Conservation (phyloP, 1,140 invertebrate species). For the Drosophila eugracilis region DNA sequence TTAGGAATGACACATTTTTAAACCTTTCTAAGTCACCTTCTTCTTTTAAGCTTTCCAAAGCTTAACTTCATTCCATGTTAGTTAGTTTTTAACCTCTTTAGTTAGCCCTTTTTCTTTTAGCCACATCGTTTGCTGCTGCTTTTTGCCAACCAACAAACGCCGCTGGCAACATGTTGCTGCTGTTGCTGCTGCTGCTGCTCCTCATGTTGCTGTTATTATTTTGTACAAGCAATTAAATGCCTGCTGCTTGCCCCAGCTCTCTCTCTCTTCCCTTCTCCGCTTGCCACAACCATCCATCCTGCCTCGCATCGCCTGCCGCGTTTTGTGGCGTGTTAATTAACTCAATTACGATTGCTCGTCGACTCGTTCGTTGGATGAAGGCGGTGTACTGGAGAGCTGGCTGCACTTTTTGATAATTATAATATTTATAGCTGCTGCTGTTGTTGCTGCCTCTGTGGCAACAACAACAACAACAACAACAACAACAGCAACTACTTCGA, state of each 20-base stretch:
- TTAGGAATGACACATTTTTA: no score
- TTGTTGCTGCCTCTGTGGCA: constrained; percentile 23
- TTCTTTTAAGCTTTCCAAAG: neutral
- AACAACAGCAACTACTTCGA: constrained; percentile 33
- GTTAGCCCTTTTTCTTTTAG: no score
- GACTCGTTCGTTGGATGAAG: constrained; percentile 20
- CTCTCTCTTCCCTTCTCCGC: neutral
- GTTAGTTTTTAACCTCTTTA: constrained; percentile 5
- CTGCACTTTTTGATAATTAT: constrained; percentile 77
- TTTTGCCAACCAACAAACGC: constrained; percentile 11
- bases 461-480: no score
- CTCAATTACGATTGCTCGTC: constrained; percentile 79
- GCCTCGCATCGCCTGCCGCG: constrained; percentile 58
- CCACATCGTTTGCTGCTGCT: neutral
- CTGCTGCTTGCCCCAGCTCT: constrained; percentile 58
- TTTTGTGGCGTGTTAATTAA: constrained; percentile 83
- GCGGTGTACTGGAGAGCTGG: constrained; percentile 26
- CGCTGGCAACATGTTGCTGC: constrained; percentile 56
- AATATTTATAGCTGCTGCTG: constrained; percentile 84
- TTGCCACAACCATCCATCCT: neutral
- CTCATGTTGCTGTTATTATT: constrained; percentile 62
- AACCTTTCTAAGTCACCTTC: no score
- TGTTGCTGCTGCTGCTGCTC: constrained; percentile 7
- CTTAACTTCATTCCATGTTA: neutral
- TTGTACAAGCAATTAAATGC: constrained; percentile 80